phyloP scores from a whole-genome alignment of 2,113 vertebrate genomes.

The Periophthalmodon schlosseri region DNA sequence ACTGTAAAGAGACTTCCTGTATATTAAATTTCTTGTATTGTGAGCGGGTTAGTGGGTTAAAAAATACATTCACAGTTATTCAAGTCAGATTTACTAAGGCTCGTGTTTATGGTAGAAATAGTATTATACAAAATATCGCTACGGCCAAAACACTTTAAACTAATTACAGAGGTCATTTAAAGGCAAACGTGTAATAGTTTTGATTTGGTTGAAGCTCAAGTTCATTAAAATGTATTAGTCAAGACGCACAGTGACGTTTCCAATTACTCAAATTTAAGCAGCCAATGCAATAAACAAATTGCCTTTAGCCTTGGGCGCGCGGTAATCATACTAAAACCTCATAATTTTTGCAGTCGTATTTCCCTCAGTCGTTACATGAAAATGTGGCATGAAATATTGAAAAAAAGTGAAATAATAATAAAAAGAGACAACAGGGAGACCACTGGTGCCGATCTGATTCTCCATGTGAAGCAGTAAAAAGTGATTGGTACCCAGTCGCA shows the following conservation, averaged over 20 bases:
- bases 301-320: conserved; percentile 3
- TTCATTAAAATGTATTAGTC: conserved; percentile 31
- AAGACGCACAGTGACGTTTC: conserved; percentile 18
- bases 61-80: neutral
- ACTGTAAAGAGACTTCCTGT: too few species aligned
- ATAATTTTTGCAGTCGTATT: neutral
- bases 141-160: neutral
- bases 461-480: conserved; percentile 70
- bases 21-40: neutral
- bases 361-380: neutral
- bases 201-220: neutral
- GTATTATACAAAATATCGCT: neutral
- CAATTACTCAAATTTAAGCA: conserved; percentile 37
- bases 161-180: conserved; percentile 4
- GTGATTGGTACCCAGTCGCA: conserved; percentile 82
- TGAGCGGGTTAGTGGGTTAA: neutral
- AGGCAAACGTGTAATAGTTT: neutral
- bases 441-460: conserved; percentile 49
- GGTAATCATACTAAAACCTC: conserved; percentile 5
- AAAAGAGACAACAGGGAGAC: conserved; percentile 18
- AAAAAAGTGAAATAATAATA: conserved; percentile 17
- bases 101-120: neutral
- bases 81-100: neutral
- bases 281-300: conserved; percentile 25
- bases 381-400: conserved; percentile 2